Evolutionary conservation across 2,797 vertebrate species (phyloP), one percentile per base, ranked within the genome.

Genomic region (Pangasius mekongensis): DNA sequence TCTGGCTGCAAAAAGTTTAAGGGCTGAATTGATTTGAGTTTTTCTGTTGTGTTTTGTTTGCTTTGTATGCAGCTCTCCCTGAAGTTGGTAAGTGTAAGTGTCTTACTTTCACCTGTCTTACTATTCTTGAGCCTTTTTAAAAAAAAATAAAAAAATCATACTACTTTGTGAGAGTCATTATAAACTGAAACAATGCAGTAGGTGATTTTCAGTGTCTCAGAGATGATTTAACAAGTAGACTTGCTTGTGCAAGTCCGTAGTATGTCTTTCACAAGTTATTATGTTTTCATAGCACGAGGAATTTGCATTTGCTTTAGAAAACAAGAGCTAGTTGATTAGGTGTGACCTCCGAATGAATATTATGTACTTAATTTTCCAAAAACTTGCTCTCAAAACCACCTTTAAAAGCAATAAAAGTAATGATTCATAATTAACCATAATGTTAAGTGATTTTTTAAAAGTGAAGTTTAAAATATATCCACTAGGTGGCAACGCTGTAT

Each of bases 31-130:
- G 71, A 87, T 87, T 87, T 20, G n/a, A 84, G 54, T 47, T 80
- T 76, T 87, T 86, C 85, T 90, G 86, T 94, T 95, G 92, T 94
- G 90, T 92, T 94, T 58, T 85, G n/a, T 88, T 87, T 89, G 87
- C 89, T 81, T 87, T 86, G 83, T 92, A 96, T 97, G 93, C 93
- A 99, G 98, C 97, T 99, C 95, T 99, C 98, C 93, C 97, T 99
- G 94, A 99, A 98, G 96, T 96, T 99, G 97, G 98, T 99, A 96
- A 98, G 98, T 97, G 95, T 93, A 88, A 24, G 80, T 66, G 69
- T 89, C 84, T 60, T 60, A 20, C 84, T 77, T n/a, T 82, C 80
- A 82, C 80, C 58, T 16, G 80, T 86, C n/a, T 39, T 13, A 16
- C 7, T 58, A 73, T 60, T 89, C n/a, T 85, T 18, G 39, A 85